Evolutionary conservation across 2,797 vertebrate genomes (phyloP).

Genomic region (Clarias pachynema): DNA sequence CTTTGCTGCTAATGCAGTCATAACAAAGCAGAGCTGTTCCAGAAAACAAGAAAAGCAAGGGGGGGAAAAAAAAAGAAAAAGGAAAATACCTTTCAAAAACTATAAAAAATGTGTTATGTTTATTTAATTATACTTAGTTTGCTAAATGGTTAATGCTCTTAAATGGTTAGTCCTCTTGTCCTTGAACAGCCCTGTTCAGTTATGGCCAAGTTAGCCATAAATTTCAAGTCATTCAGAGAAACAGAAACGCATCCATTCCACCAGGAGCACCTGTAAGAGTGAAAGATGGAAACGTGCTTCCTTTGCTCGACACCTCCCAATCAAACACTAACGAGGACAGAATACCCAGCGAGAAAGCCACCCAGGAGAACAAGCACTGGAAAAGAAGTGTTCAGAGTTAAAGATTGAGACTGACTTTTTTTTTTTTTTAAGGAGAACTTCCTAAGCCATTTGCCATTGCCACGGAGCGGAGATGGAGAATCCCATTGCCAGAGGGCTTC

Average conservation of each 20-base stretch:
- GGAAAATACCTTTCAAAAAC: slow-evolving; percentile 61
- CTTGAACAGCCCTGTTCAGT: slow-evolving; percentile 76
- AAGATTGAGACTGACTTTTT: slow-evolving; percentile 15
- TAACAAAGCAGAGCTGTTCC: slow-evolving; percentile 84
- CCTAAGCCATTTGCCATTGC: background rate
- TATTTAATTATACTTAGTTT: background rate
- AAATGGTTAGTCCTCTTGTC: slow-evolving; percentile 28
- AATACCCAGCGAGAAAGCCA: slow-evolving; percentile 13
- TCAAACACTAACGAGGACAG: slow-evolving; percentile 40
- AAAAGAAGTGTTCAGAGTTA: slow-evolving; percentile 20
- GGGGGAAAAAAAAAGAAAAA: slow-evolving; percentile 52
- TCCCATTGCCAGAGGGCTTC: slow-evolving; percentile 31
- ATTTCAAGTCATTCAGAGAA: slow-evolving; percentile 5
- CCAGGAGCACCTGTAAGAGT: slow-evolving; percentile 50
- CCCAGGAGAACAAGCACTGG: background rate
- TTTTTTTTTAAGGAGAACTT: background rate
- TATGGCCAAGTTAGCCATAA: slow-evolving; percentile 72
- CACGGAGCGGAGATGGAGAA: slow-evolving; percentile 24
- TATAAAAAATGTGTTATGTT: slow-evolving; percentile 37
- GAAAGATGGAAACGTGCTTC: slow-evolving; percentile 20
- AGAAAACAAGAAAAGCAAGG: slow-evolving; percentile 61
- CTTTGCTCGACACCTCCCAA: slow-evolving; percentile 42
- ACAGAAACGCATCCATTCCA: slow-evolving; percentile 64
- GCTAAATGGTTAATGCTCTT: background rate
- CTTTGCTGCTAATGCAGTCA: slow-evolving; percentile 83